phyloP scores from a whole-genome alignment of 2,888 invertebrate genomes.

The Caenorhabditis wallacei region DNA sequence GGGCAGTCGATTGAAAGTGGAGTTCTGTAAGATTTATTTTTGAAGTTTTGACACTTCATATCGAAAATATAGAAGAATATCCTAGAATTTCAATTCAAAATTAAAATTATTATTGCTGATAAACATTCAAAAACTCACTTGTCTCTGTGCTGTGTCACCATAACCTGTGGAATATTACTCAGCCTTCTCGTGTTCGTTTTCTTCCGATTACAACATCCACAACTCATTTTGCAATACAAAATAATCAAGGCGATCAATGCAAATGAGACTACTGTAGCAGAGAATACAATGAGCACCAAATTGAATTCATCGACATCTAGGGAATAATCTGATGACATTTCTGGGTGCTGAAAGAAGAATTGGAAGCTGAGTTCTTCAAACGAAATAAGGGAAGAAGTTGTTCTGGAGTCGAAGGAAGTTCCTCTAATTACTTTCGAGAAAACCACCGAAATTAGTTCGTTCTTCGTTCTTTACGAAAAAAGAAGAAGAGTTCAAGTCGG shows the following conservation, averaged over 20 bases:
- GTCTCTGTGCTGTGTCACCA: slow-evolving; percentile 61
- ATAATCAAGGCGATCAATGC: slow-evolving; percentile 52
- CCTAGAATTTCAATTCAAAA: too few relatives aligned
- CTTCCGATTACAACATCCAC: slow-evolving; percentile 59
- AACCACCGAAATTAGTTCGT: slow-evolving; percentile 2
- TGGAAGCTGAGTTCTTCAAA: background rate
- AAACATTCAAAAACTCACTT: slow-evolving; percentile 42
- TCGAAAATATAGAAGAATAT: too few relatives aligned
- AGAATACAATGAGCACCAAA: slow-evolving; percentile 62
- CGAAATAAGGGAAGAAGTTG: background rate
- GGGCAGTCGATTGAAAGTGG: slow-evolving; percentile 65
- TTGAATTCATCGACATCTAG: slow-evolving; percentile 67
- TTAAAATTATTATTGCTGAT: too few relatives aligned
- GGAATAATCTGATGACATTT: slow-evolving; percentile 12
- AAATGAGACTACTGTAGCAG: slow-evolving; percentile 40
- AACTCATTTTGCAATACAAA: slow-evolving; percentile 62
- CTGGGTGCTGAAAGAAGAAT: slow-evolving; percentile 2
- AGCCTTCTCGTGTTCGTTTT: slow-evolving; percentile 22
- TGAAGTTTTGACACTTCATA: too few relatives aligned
- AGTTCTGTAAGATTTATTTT: slow-evolving; percentile 41
- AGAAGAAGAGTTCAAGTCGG: slow-evolving; percentile 1
- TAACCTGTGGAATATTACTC: slow-evolving; percentile 61
- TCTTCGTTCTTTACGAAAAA: slow-evolving; percentile 12
- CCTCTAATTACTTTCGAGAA: background rate
- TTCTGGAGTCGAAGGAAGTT: background rate